Evolutionary conservation across 23 tunicate species (phyloP).

Genomic region (Phallusia fumigata): DNA sequence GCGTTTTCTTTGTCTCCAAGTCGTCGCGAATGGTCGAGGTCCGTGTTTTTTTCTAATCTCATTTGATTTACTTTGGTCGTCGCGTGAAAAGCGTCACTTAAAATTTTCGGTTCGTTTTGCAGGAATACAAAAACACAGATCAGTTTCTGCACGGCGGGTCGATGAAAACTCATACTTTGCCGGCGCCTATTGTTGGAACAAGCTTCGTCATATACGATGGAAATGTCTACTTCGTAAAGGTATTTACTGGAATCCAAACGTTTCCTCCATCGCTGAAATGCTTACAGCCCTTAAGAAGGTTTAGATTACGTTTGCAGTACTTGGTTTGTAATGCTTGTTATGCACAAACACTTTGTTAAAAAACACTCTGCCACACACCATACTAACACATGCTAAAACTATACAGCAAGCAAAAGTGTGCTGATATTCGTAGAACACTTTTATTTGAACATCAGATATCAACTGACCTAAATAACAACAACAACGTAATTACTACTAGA

Average conservation of each 20-base stretch:
- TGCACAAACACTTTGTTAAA: no score
- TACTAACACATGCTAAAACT: neutral
- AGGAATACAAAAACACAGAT: conserved; percentile 49
- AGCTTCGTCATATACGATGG: conserved; percentile 73
- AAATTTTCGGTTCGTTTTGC: neutral
- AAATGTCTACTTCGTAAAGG: conserved; percentile 70
- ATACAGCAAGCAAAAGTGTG: no score
- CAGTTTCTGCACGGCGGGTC: conserved; percentile 46
- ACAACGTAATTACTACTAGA: no score
- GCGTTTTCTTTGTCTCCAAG: conserved; percentile 36
- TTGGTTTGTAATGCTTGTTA: no score
- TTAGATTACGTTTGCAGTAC: no score
- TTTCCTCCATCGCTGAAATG: no score
- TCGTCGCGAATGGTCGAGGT: conserved; percentile 31
- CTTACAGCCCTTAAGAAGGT: neutral
- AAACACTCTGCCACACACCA: neutral
- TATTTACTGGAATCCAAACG: no score
- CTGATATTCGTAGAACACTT: no score
- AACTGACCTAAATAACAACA: no score
- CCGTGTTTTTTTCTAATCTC: neutral
- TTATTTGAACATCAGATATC: no score
- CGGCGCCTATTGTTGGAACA: conserved; percentile 29
- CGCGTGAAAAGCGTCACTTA: neutral
- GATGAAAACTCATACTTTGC: conserved; percentile 21
- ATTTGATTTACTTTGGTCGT: neutral